Evolutionary conservation across 2,113 vertebrate species (phyloP).

Genomic region (Corvus moneduloides): DNA sequence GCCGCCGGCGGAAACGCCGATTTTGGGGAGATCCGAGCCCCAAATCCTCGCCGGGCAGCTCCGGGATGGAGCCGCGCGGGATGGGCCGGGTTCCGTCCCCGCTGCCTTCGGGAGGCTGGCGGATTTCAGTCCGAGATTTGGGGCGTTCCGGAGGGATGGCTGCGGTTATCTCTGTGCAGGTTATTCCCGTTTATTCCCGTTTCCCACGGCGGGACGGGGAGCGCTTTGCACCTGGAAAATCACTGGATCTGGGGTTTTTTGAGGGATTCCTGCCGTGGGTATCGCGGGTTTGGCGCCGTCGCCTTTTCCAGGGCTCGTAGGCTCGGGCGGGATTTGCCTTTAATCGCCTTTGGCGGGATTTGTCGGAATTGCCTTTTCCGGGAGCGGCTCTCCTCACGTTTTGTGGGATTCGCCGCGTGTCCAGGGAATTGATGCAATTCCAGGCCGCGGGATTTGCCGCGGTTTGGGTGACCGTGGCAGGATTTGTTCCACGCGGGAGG

Average conservation of each 20-base stretch:
- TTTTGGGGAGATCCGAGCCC: not conserved
- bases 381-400: not conserved
- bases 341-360: not conserved
- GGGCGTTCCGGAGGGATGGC: rapidly evolving
- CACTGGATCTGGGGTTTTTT: rapidly evolving
- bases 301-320: not conserved
- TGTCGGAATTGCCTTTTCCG: not conserved
- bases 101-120: no score
- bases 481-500: rapidly evolving
- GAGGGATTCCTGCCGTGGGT: not conserved
- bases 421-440: rapidly evolving
- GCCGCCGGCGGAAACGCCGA: not conserved
- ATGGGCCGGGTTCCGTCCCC: no score
- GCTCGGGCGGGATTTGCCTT: not conserved
- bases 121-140: not conserved
- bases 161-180: rapidly evolving
- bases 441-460: not conserved
- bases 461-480: rapidly evolving
- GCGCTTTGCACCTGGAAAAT: not conserved
- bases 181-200: no score
- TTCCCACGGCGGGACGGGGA: not conserved
- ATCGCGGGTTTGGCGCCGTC: not conserved
- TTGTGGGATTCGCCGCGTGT: rapidly evolving
- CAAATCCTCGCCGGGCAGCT: no score
- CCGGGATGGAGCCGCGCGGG: rapidly evolving